A percentile compares a stretch with the other conserved stretches of the same genome.
Evolutionary conservation across 2,113 vertebrate genomes (phyloP).

Genomic region (Cercopithecus mona): DNA sequence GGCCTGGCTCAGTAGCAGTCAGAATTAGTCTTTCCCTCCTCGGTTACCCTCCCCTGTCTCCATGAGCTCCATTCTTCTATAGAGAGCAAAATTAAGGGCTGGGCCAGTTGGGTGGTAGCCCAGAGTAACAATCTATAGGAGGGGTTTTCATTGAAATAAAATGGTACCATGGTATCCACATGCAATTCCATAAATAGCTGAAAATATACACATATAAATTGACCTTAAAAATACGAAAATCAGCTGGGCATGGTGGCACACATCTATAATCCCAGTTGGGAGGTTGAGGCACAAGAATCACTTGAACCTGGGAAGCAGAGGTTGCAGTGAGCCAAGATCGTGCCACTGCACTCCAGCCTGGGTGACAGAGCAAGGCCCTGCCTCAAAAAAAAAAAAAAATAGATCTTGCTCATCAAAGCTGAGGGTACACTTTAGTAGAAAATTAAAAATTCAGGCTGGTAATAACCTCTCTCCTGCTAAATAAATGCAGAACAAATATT

Average conservation of each 20-base stretch:
- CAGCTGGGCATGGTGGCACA: too few species aligned
- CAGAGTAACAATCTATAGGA: background rate
- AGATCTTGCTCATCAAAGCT: background rate
- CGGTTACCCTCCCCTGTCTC: background rate
- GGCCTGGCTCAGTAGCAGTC: background rate
- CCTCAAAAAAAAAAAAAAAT: too few species aligned
- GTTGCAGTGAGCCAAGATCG: too few species aligned
- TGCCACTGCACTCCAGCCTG: too few species aligned
- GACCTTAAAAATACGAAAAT: background rate
- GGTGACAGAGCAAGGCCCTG: too few species aligned
- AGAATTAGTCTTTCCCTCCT: conserved; percentile 28
- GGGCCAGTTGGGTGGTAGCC: background rate
- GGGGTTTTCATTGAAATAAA: background rate
- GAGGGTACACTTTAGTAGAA: background rate
- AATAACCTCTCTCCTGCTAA: background rate
- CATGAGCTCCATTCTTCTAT: background rate
- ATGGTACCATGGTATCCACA: background rate
- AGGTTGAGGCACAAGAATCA: too few species aligned
- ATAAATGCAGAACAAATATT: background rate
- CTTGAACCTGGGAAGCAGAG: too few species aligned
- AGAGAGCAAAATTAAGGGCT: background rate
- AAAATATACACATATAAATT: background rate
- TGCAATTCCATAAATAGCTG: background rate
- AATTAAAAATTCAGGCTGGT: background rate
- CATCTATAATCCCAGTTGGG: too few species aligned